Evolutionary conservation across 2,797 vertebrate species (phyloP).

Genomic region (Melanotaenia nigrans): DNA sequence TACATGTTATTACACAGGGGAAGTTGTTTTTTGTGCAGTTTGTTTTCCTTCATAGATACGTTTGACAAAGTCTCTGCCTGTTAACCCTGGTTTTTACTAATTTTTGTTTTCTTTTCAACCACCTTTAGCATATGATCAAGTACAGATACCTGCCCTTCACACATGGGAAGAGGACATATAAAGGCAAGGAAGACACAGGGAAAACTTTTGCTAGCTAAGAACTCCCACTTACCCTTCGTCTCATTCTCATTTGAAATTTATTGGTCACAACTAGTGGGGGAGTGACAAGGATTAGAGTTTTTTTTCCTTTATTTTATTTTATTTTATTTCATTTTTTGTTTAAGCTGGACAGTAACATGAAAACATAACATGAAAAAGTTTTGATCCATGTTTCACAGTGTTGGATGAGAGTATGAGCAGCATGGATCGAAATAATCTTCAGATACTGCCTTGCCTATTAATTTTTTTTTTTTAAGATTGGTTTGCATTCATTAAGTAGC

Average conservation of each 20-base stretch:
- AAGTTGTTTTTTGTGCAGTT: background rate
- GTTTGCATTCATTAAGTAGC: conserved; percentile 62
- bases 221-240: conserved; percentile 43
- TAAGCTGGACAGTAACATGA: conserved; percentile 59
- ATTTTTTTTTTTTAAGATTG: conserved; percentile 44
- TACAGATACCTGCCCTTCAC: conserved; percentile 99
- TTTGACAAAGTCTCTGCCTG: background rate
- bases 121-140: conserved; percentile 96
- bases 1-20: background rate
- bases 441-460: conserved; percentile 61
- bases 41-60: background rate
- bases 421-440: conserved; percentile 56
- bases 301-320: conserved; percentile 44
- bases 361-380: conserved; percentile 68
- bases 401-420: conserved; percentile 53
- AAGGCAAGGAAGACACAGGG: conserved; percentile 96
- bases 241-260: conserved; percentile 67
- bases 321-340: conserved; percentile 48
- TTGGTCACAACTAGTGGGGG: conserved; percentile 58
- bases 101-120: conserved; percentile 51
- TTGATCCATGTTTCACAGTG: conserved; percentile 88
- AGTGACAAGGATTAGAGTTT: conserved; percentile 57
- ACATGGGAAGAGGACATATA: conserved; percentile 98
- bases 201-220: conserved; percentile 98
- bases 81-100: conserved; percentile 15